Conservation (phyloP, 2,888 invertebrate species). For the Amphiduros pacificus region DNA sequence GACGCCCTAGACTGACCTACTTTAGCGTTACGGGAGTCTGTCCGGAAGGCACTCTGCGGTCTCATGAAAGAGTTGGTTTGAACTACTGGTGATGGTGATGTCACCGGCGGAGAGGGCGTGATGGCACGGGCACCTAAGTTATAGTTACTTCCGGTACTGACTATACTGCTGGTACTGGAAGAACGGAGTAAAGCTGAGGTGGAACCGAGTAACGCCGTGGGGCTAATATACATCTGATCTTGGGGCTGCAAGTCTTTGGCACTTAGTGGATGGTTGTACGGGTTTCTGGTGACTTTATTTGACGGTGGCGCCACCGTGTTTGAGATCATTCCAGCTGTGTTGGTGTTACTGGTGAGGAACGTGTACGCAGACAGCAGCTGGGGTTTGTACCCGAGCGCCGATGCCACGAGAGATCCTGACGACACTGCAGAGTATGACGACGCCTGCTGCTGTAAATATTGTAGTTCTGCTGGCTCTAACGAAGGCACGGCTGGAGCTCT, state of each 20-base stretch:
- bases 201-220: neutral
- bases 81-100: neutral
- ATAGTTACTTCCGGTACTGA: neutral
- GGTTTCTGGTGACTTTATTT: neutral
- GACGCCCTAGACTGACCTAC: no score
- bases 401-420: neutral
- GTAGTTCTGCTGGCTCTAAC: constrained; percentile 10
- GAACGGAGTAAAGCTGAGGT: neutral
- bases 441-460: constrained; percentile 9
- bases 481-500: constrained; percentile 4
- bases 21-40: no score
- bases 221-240: neutral
- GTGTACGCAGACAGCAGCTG: neutral
- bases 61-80: constrained; percentile 16
- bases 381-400: constrained; percentile 2
- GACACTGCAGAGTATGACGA: neutral
- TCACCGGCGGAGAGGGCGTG: neutral
- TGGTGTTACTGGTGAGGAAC: neutral
- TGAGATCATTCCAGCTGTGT: no score
- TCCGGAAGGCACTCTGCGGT: constrained; percentile 1
- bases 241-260: constrained; percentile 6
- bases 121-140: neutral
- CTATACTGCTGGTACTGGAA: neutral
- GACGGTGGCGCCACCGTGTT: neutral
- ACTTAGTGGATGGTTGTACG: neutral